Percentiles rank a stretch among this genome's conserved stretches.
Evolutionary conservation across 2,888 invertebrate genomes (phyloP).

Genomic region (Cheilosia soror): DNA sequence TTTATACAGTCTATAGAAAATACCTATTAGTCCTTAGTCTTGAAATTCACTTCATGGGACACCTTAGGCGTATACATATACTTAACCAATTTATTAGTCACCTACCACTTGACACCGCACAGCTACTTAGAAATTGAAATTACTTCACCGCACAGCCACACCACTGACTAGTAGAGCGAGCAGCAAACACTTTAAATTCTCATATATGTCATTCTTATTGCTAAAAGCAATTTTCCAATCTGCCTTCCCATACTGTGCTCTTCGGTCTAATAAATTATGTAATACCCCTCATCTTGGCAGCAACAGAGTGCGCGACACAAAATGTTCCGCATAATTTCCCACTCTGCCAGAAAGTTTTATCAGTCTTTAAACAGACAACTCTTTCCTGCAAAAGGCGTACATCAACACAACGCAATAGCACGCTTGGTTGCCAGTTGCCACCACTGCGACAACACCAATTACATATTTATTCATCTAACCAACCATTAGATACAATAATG

Average conservation of each 20-base stretch:
- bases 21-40: too few species aligned
- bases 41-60: too few species aligned
- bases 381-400: not conserved
- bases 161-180: not conserved
- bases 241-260: slow-evolving; percentile 1
- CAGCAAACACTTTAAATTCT: slow-evolving; percentile 50
- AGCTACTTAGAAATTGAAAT: slow-evolving; percentile 50
- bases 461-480: slow-evolving; percentile 63
- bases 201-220: slow-evolving; percentile 61
- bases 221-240: slow-evolving; percentile 65
- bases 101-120: slow-evolving; percentile 32
- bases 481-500: slow-evolving; percentile 59
- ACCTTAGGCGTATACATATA: not conserved
- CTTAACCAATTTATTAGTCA: slow-evolving; percentile 16
- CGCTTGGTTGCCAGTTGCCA: slow-evolving; percentile 1
- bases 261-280: slow-evolving; percentile 63
- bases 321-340: slow-evolving; percentile 44
- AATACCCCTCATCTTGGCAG: slow-evolving; percentile 45
- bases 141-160: slow-evolving; percentile 14
- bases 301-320: slow-evolving; percentile 3
- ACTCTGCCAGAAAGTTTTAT: slow-evolving; percentile 27
- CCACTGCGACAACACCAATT: slow-evolving; percentile 44
- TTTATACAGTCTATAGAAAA: too few species aligned
- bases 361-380: slow-evolving; percentile 44
- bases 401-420: not conserved